Evolutionary conservation across 1,140 invertebrate species (phyloP).

Genomic region (Euborellia annulipes): DNA sequence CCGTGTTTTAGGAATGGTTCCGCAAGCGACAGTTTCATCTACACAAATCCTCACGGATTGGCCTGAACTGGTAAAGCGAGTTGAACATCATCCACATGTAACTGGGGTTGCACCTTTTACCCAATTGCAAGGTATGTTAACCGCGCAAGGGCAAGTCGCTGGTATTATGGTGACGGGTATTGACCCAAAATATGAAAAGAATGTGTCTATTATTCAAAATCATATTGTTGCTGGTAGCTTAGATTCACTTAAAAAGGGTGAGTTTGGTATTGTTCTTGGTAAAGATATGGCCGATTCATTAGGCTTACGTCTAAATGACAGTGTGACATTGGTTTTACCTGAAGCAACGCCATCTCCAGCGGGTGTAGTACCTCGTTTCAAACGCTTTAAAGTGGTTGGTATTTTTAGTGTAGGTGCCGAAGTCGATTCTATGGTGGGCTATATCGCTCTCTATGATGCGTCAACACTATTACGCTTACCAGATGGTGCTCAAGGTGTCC

Average conservation of each 20-base stretch:
- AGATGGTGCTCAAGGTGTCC: background rate
- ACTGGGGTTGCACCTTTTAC: background rate
- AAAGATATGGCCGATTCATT: background rate
- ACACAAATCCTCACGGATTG: no score
- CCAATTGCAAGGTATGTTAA: background rate
- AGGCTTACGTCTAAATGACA: background rate
- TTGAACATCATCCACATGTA: background rate
- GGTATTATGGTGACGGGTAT: no score
- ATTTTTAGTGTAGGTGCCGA: background rate
- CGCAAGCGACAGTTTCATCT: background rate
- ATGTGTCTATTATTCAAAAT: no score
- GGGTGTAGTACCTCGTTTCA: background rate
- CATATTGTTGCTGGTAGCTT: no score
- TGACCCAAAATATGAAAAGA: no score
- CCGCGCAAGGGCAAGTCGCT: no score
- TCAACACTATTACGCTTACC: background rate
- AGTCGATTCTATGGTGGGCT: background rate
- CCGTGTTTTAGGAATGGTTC: background rate
- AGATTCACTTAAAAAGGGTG: background rate
- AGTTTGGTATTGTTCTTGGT: background rate
- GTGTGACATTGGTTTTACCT: background rate
- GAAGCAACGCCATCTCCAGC: background rate
- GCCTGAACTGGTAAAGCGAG: background rate
- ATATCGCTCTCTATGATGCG: background rate
- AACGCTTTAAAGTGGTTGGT: background rate